Conservation (phyloP, 1,140 invertebrate species). For the Zeugodacus cucurbitae region DNA sequence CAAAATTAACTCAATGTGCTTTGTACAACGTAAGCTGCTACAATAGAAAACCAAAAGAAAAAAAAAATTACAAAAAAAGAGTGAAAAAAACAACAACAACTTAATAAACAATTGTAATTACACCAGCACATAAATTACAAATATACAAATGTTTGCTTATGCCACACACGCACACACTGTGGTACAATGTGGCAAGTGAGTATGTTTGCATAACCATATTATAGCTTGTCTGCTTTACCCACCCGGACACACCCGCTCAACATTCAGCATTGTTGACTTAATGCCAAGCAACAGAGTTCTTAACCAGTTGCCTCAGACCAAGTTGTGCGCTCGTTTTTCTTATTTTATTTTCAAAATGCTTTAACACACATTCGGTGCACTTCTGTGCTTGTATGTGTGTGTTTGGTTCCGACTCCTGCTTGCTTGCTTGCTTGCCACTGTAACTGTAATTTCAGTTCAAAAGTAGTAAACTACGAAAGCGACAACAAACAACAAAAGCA, state of each 20-base stretch:
- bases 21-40: background rate
- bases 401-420: background rate
- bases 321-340: background rate
- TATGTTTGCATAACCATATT: background rate
- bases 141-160: background rate
- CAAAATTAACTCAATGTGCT: background rate
- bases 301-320: background rate
- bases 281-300: background rate
- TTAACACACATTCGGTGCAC: background rate
- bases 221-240: background rate
- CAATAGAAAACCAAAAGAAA: too few relatives aligned
- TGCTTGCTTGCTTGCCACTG: background rate
- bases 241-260: background rate
- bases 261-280: background rate
- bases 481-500: background rate
- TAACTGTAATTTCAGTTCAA: conserved; percentile 6
- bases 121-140: background rate
- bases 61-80: too few relatives aligned
- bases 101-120: background rate
- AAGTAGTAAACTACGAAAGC: background rate
- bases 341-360: background rate
- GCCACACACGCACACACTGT: background rate
- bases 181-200: background rate
- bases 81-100: background rate
- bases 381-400: background rate